Base-by-base conservation (phyloP, 92 coral and sea anemone species). In the Scolanthus callimorphus region DNA sequence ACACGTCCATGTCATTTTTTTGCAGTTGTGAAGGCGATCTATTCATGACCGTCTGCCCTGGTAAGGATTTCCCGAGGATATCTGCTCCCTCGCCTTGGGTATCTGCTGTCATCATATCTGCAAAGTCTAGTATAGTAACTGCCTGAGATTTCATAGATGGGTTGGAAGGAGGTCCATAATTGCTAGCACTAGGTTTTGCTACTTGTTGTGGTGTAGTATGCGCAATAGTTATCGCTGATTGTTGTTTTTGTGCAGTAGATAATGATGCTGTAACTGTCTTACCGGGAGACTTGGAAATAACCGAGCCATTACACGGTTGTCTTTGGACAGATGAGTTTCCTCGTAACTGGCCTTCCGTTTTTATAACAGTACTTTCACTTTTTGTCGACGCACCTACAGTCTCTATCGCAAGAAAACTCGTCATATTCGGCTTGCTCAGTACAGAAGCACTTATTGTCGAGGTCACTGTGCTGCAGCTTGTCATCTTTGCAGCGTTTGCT, bases 81-180 rank as follows among this genome's bases (percentile, higher is more conserved):
- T 82, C 76, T 39, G 60, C 54, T 11, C 59, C 17, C 2, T 67
- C 79, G 19, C 61, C 67, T 27, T 67, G 71, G 17, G 67, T 29
- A 11, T 82, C 90, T 0, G 79, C 57, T 28, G 80, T 51, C 29
- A 82, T 51, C 67, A 87, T 73, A 58, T 87, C 90, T 4, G 95
- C 95, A 87, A 87, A 87, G 56, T 87, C 90, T 22, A 87, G 67
- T 28, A 87, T 73, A 20, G 95, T 82, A 28, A 86, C 78, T 38
- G 80, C 75, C 60, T 73, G 84, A 11, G 62, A 47, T 49, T 81
- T 69, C 10, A 69, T 74, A 2, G 39, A 55, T 29, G 65, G 38
- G n/a, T 45, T 51, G 4, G 78, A 39, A 27, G 76, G 59, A 13
- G 62, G 51, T 12, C 41, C 53, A 65, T 67, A 11, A 17, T 55